Evolutionary conservation across 2,113 vertebrate species (phyloP), one percentile per base, ranked within the genome.

Genomic region (Plectropomus leopardus): DNA sequence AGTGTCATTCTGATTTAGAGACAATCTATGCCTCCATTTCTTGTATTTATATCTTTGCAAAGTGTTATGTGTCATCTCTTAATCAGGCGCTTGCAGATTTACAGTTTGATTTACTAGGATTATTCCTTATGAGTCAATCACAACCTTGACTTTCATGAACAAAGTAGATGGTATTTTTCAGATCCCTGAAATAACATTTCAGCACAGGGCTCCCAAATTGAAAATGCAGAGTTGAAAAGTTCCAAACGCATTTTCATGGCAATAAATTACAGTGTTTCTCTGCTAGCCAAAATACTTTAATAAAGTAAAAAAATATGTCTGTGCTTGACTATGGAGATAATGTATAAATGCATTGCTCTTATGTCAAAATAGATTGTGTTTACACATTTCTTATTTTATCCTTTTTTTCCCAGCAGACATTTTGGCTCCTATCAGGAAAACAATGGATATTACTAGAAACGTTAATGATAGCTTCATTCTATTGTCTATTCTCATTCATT

Each of bases 31-130:
- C 30, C 7, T 57, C 9, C 9, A 5, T 16, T 58, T 34, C 15
- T 23, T 6, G 3, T 28, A 50, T 55, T 74, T 17, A 59, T 47
- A 34, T 59, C 5, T 70, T 34, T 30, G 34, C 26, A n/a, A n/a
- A n/a, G n/a, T n/a, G n/a, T 26, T 23, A 24, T 23, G 32, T 26
- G 1, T 57, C 1, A 57, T 57, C 60, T 65, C 16, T 11, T 21
- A 70, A 78, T 55, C 24, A 36, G 63, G 47, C 21, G 2, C 4
- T 32, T n/a, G 11, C 2, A 50, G 36, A 84, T 58, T 51, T 28
- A 55, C 4, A 57, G 8, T 50, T 44, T 19, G 51, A 70, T 45
- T 50, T 50, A 36, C 44, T 76, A 42, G 4, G 48, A 28, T n/a
- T 26, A 50, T 50, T 28, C 75, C 34, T 54, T n/a, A 45, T 61